A percentile compares a stretch with the other conserved stretches of the same genome.
These are phyloP conservation scores for Sycon ciliatum DNA, from an alignment of 37 sponge, comb jelly and placozoan genomes.

Conservation along the genomic window DNA sequence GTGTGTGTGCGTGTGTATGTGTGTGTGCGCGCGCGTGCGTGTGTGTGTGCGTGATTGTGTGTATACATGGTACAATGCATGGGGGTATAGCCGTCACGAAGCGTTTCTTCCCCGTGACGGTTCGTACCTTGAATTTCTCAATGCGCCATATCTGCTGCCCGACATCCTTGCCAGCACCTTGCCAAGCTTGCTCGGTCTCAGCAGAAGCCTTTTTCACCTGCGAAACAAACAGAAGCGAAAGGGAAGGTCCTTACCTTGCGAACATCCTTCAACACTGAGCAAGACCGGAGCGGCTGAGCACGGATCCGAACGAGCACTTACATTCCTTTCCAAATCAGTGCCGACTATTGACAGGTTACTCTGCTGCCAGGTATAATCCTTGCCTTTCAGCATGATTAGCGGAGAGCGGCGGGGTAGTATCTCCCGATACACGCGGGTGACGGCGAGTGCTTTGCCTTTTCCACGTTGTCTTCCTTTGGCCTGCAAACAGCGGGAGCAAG, in stretches of 20 bases:
- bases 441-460: too few relatives aligned
- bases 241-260: conserved; percentile 22
- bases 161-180: conserved; percentile 38
- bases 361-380: conserved; percentile 59
- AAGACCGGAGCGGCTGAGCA: conserved; percentile 28
- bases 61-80: too few relatives aligned
- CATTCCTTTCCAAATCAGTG: conserved; percentile 31
- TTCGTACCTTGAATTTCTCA: conserved; percentile 50
- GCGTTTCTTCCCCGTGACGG: too few relatives aligned
- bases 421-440: too few relatives aligned
- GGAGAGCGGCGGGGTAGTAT: too few relatives aligned
- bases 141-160: conserved; percentile 57
- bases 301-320: conserved; percentile 38
- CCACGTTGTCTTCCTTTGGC: too few relatives aligned
- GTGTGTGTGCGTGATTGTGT: too few relatives aligned
- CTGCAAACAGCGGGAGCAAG: too few relatives aligned
- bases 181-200: conserved; percentile 43
- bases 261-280: conserved; percentile 26
- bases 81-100: too few relatives aligned
- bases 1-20: too few relatives aligned
- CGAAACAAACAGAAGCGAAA: background rate
- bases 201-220: conserved; percentile 55
- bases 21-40: too few relatives aligned
- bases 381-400: too few relatives aligned
- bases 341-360: conserved; percentile 53